Evolutionary conservation across 2,888 invertebrate genomes (phyloP).

Genomic region (Dexiosoma caninum): DNA sequence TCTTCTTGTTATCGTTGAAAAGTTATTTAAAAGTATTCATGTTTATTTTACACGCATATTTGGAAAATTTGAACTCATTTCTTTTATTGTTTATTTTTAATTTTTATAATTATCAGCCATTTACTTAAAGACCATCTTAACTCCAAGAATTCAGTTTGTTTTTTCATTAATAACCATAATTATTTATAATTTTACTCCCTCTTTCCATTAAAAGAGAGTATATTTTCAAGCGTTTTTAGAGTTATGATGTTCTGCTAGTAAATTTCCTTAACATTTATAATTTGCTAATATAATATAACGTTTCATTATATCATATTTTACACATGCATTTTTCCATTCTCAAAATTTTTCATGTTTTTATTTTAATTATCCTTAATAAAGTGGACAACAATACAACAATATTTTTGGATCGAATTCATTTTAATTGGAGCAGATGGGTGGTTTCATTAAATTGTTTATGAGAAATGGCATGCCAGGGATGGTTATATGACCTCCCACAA

Average conservation of each 20-base stretch:
- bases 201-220: too few relatives aligned
- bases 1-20: constrained; percentile 43
- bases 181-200: too few relatives aligned
- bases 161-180: too few relatives aligned
- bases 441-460: too few relatives aligned
- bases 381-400: constrained; percentile 37
- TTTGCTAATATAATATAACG: background rate
- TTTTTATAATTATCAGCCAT: constrained; percentile 8
- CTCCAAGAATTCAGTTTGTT: background rate
- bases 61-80: constrained; percentile 33
- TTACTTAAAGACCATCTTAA: background rate
- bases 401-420: background rate
- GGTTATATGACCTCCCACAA: too few relatives aligned
- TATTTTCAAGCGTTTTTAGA: background rate
- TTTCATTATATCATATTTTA: constrained; percentile 38
- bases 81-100: constrained; percentile 65
- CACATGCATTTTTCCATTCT: constrained; percentile 31
- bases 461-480: too few relatives aligned
- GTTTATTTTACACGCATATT: background rate
- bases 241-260: background rate
- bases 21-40: background rate
- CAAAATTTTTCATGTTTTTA: constrained; percentile 49
- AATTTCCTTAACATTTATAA: too few relatives aligned
- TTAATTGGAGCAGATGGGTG: background rate
- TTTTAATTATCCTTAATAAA: constrained; percentile 46